Percentiles rank a stretch among this genome's conserved stretches.
Evolutionary conservation across 2,888 invertebrate genomes (phyloP).

Genomic region (Volucella inanis): DNA sequence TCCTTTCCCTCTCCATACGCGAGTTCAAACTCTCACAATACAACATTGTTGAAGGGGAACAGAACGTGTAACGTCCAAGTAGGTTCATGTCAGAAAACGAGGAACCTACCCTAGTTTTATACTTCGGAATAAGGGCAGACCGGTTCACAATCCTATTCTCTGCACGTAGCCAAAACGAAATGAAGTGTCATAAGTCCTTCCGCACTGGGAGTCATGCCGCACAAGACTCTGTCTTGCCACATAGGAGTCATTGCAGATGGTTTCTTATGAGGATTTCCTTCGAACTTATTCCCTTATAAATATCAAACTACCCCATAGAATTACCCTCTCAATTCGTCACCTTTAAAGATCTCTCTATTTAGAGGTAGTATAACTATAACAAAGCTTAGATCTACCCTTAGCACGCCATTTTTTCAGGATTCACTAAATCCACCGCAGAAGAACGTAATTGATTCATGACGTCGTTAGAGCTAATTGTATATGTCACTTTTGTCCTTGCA

Average conservation of each 20-base stretch:
- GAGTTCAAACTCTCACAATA: constrained; percentile 11
- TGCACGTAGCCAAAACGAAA: constrained; percentile 64
- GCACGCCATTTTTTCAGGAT: constrained; percentile 53
- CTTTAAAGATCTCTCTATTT: too few relatives aligned
- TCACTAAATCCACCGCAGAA: constrained; percentile 63
- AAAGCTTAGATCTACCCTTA: constrained; percentile 42
- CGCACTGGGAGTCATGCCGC: constrained; percentile 37
- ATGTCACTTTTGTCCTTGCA: constrained; percentile 57
- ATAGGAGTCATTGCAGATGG: constrained; percentile 45
- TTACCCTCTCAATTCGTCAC: constrained; percentile 7
- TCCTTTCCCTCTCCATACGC: constrained; percentile 59
- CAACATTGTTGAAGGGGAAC: neutral
- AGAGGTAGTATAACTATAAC: constrained; percentile 1
- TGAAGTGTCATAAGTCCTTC: constrained; percentile 72
- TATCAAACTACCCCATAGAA: constrained; percentile 27
- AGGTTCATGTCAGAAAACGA: constrained; percentile 17
- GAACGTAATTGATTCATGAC: constrained; percentile 71
- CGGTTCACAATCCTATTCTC: constrained; percentile 60
- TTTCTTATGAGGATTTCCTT: constrained; percentile 46
- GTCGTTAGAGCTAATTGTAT: constrained; percentile 70
- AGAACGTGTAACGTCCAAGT: constrained; percentile 14
- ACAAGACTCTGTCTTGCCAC: constrained; percentile 34
- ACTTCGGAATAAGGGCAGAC: constrained; percentile 38
- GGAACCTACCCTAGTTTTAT: constrained; percentile 21
- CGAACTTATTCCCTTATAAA: constrained; percentile 17